Percentiles rank a stretch among this genome's conserved stretches.
phyloP scores from a whole-genome alignment of 2,888 invertebrate genomes.

The Agrotis puta region DNA sequence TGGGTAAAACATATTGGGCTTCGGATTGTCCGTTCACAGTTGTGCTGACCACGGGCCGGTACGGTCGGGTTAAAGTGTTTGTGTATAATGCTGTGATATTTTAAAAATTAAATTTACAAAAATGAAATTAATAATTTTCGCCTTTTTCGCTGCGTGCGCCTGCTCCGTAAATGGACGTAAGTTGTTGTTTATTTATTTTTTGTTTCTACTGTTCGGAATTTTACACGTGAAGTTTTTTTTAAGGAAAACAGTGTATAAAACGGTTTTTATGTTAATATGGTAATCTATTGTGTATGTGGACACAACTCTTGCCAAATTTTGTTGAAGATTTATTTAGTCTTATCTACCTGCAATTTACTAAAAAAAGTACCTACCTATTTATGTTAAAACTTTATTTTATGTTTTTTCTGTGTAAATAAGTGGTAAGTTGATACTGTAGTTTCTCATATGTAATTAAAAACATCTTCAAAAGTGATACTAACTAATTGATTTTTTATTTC shows the following conservation, averaged over 20 bases:
- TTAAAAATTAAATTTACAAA: conserved; percentile 19
- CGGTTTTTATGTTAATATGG: conserved; percentile 25
- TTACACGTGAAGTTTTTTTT: not conserved
- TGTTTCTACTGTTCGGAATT: not conserved
- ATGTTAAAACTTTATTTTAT: too few relatives aligned
- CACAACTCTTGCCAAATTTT: conserved; percentile 12
- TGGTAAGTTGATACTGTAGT: too few relatives aligned
- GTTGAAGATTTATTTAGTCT: not conserved
- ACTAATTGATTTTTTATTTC: not conserved
- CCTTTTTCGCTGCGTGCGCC: conserved; percentile 55
- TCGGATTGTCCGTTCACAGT: conserved; percentile 43
- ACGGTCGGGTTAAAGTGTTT: conserved; percentile 46
- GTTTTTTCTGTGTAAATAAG: too few relatives aligned
- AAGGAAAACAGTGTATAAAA: conserved; percentile 29
- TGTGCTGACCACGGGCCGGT: conserved; percentile 36
- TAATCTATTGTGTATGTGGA: conserved; percentile 9
- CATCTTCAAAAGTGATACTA: not conserved
- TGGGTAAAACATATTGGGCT: conserved; percentile 44
- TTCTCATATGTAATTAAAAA: too few relatives aligned
- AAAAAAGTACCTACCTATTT: too few relatives aligned
- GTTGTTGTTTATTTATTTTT: conserved; percentile 47
- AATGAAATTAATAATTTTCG: conserved; percentile 56
- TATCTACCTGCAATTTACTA: not conserved
- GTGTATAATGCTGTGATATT: conserved; percentile 60
- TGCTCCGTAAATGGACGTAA: conserved; percentile 69